These are phyloP conservation scores for Paracentrotus lividus DNA, from an alignment of 53 echinoderm and acorn worm species.

Conservation along the genomic window DNA sequence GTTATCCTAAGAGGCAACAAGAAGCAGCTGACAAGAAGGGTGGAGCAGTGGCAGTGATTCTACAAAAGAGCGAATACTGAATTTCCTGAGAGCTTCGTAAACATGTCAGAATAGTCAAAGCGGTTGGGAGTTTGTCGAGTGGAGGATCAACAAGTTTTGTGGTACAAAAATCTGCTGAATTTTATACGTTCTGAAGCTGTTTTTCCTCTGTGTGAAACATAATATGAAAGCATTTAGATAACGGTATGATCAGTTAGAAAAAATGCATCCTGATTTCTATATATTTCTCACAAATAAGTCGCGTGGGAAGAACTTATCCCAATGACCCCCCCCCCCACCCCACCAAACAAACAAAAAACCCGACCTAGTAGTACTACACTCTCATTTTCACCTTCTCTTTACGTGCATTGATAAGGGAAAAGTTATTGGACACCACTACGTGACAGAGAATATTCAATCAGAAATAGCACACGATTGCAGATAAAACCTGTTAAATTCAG, in stretches of 20 bases:
- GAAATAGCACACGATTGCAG: constrained; percentile 18
- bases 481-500: background rate
- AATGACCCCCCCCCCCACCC: background rate
- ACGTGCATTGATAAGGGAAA: background rate
- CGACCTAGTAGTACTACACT: no score
- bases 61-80: background rate
- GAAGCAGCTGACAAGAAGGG: background rate
- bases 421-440: constrained; percentile 43
- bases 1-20: background rate
- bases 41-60: background rate
- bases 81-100: constrained; percentile 13
- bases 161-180: background rate
- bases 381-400: background rate
- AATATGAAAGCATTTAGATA: no score
- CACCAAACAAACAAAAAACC: background rate
- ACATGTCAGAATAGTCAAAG: background rate
- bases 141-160: background rate
- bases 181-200: no score
- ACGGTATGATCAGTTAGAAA: no score
- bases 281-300: no score
- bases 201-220: no score
- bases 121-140: no score
- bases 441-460: constrained; percentile 40
- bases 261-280: no score
- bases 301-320: no score